These are phyloP conservation scores for Drosophila siamana DNA, from an alignment of 2,888 invertebrate species.

Conservation along the genomic window DNA sequence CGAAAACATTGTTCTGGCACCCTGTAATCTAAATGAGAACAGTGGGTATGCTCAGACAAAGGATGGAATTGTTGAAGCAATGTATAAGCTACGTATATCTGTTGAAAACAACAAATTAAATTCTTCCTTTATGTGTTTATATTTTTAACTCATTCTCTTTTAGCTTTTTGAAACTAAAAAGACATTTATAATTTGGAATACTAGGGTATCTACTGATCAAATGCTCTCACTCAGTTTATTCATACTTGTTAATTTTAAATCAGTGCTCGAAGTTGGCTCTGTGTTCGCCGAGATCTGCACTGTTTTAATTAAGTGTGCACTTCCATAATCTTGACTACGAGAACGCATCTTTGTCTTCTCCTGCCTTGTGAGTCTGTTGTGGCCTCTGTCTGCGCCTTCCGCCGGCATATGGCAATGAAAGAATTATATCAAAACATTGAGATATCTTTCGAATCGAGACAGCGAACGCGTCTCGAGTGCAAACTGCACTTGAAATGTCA, in stretches of 20 bases:
- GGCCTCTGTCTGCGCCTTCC: slow-evolving; percentile 16
- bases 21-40: not conserved
- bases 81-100: no score
- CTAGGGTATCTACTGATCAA: slow-evolving; percentile 1
- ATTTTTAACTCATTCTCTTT: no score
- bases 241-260: slow-evolving; percentile 61
- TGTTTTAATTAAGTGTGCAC: slow-evolving; percentile 75
- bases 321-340: slow-evolving; percentile 44
- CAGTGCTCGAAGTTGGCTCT: slow-evolving; percentile 48
- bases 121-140: not conserved
- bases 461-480: slow-evolving; percentile 41
- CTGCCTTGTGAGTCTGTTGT: slow-evolving; percentile 41
- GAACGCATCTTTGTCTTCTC: slow-evolving; percentile 30
- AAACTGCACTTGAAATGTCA: slow-evolving; percentile 80
- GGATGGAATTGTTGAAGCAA: no score
- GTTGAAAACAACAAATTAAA: no score
- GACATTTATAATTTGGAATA: not conserved
- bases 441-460: slow-evolving; percentile 29
- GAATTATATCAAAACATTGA: slow-evolving; percentile 76
- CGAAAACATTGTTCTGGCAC: slow-evolving; percentile 42
- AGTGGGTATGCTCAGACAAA: not conserved
- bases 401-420: slow-evolving; percentile 67
- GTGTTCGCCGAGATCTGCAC: slow-evolving; percentile 20
- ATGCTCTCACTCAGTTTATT: not conserved
- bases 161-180: no score